These are phyloP conservation scores for Pseudopodoces humilis DNA, from an alignment of 2,113 vertebrate genomes.

Conservation along the genomic window DNA sequence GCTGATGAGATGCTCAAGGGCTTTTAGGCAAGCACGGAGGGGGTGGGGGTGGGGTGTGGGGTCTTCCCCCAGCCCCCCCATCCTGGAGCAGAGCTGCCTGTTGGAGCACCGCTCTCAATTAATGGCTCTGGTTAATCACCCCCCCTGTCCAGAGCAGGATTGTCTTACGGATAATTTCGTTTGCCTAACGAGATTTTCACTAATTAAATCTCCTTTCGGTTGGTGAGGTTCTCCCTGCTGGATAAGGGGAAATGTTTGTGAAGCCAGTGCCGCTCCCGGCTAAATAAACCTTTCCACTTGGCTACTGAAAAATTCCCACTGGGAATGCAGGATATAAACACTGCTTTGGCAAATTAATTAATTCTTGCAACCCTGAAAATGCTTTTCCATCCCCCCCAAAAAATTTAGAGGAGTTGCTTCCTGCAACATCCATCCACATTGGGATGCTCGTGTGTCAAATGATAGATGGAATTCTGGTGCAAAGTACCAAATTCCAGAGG, in stretches of 20 bases:
- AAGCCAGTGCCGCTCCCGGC: conserved; percentile 77
- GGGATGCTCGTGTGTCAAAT: neutral
- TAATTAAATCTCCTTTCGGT: conserved; percentile 98
- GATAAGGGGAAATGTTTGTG: conserved; percentile 80
- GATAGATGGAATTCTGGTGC: rapidly evolving
- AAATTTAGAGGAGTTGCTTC: neutral
- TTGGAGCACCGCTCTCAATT: conserved; percentile 74
- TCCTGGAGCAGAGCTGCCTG: conserved; percentile 43
- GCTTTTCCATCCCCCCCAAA: neutral
- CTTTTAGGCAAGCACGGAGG: neutral
- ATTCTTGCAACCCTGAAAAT: neutral
- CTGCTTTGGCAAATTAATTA: conserved; percentile 44
- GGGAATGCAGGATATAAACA: neutral
- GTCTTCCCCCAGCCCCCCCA: neutral
- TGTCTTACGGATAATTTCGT: conserved; percentile 98
- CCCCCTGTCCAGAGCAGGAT: conserved; percentile 89
- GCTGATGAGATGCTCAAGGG: conserved; percentile 70
- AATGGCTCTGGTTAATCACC: conserved; percentile 83
- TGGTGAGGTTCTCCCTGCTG: conserved; percentile 84
- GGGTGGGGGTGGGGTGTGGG: neutral
- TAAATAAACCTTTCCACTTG: conserved; percentile 85
- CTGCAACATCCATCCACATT: rapidly evolving
- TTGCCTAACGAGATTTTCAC: conserved; percentile 97
- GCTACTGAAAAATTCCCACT: neutral
- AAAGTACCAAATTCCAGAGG: neutral